Base-by-base conservation (phyloP, 2,113 vertebrate genomes). In the Centropus bengalensis region DNA sequence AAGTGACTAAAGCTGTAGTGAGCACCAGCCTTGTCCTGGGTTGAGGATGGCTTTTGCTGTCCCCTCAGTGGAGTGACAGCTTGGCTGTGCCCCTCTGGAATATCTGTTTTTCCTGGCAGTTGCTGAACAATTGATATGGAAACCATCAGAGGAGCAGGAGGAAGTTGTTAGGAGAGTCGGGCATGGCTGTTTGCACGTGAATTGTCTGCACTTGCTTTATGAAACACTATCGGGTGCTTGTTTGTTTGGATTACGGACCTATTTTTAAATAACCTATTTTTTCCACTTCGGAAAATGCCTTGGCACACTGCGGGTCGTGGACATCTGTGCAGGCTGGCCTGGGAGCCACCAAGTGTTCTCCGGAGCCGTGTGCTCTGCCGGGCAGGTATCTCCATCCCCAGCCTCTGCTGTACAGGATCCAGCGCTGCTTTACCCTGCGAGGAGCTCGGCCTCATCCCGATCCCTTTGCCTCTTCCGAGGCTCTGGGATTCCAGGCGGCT, bases 61-160 rank as follows among this genome's bases (percentile, higher is more conserved):
- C 47, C 47, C 66, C 5, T 21, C 45, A 14, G 59, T 2, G 15
- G 69, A 7, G 15, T 1, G 52, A 3, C 4, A 36, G 62, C 77
- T 45, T 3, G 4, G 2, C 76, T 8, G 24, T 28, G 36, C 67
- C 85, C 73, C 3, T 14, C 2, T 9, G 33, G 5, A 3, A 3
- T 4, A 2, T 4, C 62, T 17, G 9, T 18, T 76, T 60, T 23
- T 32, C 12, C 62, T 40, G 44, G 26, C 13, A 10, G 38, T 42
- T 4, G 2, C n/a, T 30, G 0, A 0, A 15, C 44, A 3, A 2
- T 8, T 0, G 0, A 3, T 59, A 33, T 1, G 16, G 22, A n/a
- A 40, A 8, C 27, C 9, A 0, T 24, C 21, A 22, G 56, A 55
- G 93, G 51, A 73, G 6, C 73, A 19, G 4, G 2, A 40, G 77